Evolutionary conservation across 2,888 invertebrate genomes (phyloP).

Genomic region (Melanotus villosus): DNA sequence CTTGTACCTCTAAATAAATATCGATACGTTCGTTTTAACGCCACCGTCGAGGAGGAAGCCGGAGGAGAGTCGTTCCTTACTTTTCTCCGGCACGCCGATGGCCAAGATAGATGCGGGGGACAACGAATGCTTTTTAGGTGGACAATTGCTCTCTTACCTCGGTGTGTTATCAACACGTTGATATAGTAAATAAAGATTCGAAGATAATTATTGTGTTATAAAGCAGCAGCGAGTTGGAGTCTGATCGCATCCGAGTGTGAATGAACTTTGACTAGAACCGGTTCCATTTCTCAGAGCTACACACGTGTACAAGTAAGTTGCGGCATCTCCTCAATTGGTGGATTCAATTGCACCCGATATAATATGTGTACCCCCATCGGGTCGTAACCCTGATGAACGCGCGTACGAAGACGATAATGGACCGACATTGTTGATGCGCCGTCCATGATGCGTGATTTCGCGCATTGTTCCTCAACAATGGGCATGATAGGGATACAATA

Average conservation of each 20-base stretch:
- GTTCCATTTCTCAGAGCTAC: conserved; percentile 61
- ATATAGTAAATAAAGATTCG: conserved; percentile 59
- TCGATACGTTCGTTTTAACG: too few relatives aligned
- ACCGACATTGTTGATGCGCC: conserved; percentile 16
- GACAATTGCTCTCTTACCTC: too few relatives aligned
- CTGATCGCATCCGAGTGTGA: conserved; percentile 62
- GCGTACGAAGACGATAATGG: conserved; percentile 19
- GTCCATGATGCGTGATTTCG: conserved; percentile 26
- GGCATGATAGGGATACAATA: conserved; percentile 27
- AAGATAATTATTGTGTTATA: conserved; percentile 62
- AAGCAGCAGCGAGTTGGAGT: conserved; percentile 54
- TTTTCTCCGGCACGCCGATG: too few relatives aligned
- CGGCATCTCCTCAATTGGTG: conserved; percentile 53
- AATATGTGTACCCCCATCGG: conserved; percentile 35
- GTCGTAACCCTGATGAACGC: conserved; percentile 4
- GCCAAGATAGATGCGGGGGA: not conserved
- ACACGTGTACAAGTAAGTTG: conserved; percentile 54
- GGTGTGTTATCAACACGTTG: conserved; percentile 40
- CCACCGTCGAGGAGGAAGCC: too few relatives aligned
- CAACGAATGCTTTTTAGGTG: not conserved
- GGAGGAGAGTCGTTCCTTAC: too few relatives aligned
- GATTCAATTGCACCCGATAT: conserved; percentile 47
- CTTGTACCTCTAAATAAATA: too few relatives aligned
- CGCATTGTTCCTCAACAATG: conserved; percentile 30
- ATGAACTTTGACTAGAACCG: conserved; percentile 65